Evolutionary conservation across 1,140 invertebrate species (phyloP), one percentile per base, ranked within the genome.

Genomic region (Meloidogyne hapla): DNA sequence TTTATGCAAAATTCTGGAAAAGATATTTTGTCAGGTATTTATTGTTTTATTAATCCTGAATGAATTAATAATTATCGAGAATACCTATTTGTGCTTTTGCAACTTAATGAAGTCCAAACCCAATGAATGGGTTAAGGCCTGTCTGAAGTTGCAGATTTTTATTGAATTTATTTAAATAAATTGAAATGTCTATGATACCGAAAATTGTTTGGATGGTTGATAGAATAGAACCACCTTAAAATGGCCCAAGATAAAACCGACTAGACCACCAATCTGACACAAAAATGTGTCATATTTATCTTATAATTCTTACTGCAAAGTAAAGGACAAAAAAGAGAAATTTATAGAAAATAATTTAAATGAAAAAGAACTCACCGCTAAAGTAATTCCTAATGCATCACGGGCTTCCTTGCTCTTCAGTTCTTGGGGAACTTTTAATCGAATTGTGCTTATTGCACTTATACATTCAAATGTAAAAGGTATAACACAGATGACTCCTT

Each of bases 381-480:
- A 92, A 8, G 93, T 93, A 88, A 94, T 96, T 0, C 93, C 88
- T 0, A 98, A 93, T 40, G 92, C 92, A 81, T 92, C 92, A 21
- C 94, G 89, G 81, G 92, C 94, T 81, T 98, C 95, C 0, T 90
- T 82, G 0, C 92, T 91, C 77, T 93, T 89, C 40, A 99, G 89
- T 89, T 98, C 94, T 84, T 93, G 92, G 0, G 95, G 94, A 85
- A 94, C 92, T 88, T 94, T 94, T 0, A 99, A 89, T 63, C 95
- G 90, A 2, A 97, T 90, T 6, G 94, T 93, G 86, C 94, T 96
- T 15, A 98, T 91, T 84, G 94, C 91, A 23, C 80, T 80, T 80
- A 98, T 92, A 2, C 95, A 89, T 23, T 91, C 91, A 77, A 94
- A 91, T 23, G 92, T 86, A 1, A 98, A 91, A 21, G 94, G 93